These are phyloP conservation scores for Urocynchramus pylzowi DNA, from an alignment of 2,113 vertebrate genomes.

Conservation along the genomic window DNA sequence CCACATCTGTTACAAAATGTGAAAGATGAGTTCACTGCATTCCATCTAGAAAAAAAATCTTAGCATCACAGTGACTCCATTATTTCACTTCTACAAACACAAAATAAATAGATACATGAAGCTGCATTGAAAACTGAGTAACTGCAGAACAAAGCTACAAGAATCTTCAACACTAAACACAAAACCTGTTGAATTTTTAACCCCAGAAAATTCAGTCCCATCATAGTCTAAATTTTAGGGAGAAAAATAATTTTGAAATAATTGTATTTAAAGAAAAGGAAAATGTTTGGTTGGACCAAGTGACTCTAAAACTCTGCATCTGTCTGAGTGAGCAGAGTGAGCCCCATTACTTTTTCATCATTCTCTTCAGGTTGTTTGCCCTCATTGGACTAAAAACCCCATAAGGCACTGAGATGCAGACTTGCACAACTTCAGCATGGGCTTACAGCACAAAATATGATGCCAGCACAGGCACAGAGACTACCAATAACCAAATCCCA, in stretches of 20 bases:
- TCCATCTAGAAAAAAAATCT: not conserved
- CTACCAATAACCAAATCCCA: not conserved
- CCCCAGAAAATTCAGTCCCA: not conserved
- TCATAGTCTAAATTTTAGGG: not conserved
- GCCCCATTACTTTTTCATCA: not conserved
- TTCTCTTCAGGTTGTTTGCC: not conserved
- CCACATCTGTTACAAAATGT: not conserved
- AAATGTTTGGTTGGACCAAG: not conserved
- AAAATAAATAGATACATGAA: not conserved
- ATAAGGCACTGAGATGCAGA: not conserved
- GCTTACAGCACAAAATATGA: not conserved
- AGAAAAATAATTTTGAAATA: not conserved
- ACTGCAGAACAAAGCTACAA: not conserved
- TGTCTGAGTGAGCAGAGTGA: not conserved
- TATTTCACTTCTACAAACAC: not conserved
- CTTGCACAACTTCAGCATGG: not conserved
- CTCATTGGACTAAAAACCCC: not conserved
- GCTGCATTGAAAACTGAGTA: not conserved
- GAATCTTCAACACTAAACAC: not conserved
- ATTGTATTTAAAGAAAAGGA: not conserved
- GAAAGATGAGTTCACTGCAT: not conserved
- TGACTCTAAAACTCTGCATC: not conserved
- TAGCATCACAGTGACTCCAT: not conserved
- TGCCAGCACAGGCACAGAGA: not conserved
- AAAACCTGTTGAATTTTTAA: not conserved